Conservation (phyloP, 2,888 invertebrate genomes). For the Augiades crinisus region DNA sequence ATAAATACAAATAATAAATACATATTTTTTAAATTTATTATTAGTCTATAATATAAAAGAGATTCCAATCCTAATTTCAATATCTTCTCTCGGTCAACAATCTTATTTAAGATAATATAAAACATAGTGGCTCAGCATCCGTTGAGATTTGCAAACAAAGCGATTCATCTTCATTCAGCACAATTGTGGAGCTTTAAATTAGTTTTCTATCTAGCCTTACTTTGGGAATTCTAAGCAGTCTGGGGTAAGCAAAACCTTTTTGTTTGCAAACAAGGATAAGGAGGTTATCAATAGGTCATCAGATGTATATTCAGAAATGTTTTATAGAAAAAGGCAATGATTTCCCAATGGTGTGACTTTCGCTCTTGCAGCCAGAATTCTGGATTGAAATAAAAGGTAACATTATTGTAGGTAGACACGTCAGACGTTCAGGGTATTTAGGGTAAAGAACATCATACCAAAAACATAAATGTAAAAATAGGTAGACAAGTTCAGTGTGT, state of each 20-base stretch:
- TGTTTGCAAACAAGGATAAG: not conserved
- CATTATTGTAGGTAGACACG: too few species aligned
- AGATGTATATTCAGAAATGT: too few species aligned
- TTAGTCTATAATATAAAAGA: not conserved
- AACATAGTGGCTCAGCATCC: not conserved
- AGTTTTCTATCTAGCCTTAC: not conserved
- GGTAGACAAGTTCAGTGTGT: too few species aligned
- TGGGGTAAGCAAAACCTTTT: not conserved
- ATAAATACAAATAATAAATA: too few species aligned
- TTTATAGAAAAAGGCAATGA: too few species aligned
- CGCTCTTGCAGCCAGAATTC: too few species aligned
- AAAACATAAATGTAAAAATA: too few species aligned
- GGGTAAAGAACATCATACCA: too few species aligned
- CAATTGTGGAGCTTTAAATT: not conserved
- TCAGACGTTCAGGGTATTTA: too few species aligned
- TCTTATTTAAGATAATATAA: not conserved
- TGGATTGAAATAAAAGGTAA: too few species aligned
- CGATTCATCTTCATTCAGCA: not conserved
- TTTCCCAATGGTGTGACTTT: too few species aligned
- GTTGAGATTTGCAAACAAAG: not conserved
- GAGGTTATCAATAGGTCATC: not conserved
- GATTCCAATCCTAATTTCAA: not conserved
- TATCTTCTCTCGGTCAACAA: not conserved
- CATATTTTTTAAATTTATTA: not conserved
- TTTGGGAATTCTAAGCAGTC: not conserved